Evolutionary conservation across 1,140 invertebrate species (phyloP), one percentile per base, ranked within the genome.

Genomic region (Pogonus chalceus): DNA sequence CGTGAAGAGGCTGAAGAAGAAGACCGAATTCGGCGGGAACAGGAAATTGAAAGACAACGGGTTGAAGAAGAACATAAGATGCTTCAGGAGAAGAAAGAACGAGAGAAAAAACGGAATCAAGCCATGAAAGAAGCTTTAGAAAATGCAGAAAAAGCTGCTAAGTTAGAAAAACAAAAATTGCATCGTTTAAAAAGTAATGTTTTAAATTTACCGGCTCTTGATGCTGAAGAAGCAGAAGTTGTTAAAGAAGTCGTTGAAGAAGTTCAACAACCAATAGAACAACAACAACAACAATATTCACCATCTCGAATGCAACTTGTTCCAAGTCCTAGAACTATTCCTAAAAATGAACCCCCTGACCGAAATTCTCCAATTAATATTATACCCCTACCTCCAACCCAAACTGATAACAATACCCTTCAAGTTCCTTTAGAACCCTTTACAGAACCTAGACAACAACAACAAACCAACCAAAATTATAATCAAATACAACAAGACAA

Each of bases 1-100:
- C 69, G 67, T 60, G 84, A 87, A 63, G 83, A 87, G 66, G 72
- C 69, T 51, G 72, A 79, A 58, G 83, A 85, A 66, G 84, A 86
- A 59, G 69, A 82, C 49, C 72, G 83, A 56, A 80, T 86, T 39
- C 73, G 76, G 59, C 74, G 74, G 55, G 79, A 86, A 61, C 76
- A 78, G 57, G 79, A 85, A 63, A 72, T 78, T 57, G 83, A 86
- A 62, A 74, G 73, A 49, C 64, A 77, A 62, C 73, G 77, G 48
- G 55, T 80, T n/a, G 74, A 80, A 61, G 72, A 76, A 47, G 79
- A 82, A 52, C 76, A 76, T 58, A 67, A 73, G 55, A 65, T 72
- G 39, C 67, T 74, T 1, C 75, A 76, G 59, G 80, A 84, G 60
- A 81, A 84, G 60, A 76, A 79, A 55, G 72, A 78, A 49, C 64